phyloP scores from a whole-genome alignment of 2,113 vertebrate genomes.

The Vombatus ursinus region DNA sequence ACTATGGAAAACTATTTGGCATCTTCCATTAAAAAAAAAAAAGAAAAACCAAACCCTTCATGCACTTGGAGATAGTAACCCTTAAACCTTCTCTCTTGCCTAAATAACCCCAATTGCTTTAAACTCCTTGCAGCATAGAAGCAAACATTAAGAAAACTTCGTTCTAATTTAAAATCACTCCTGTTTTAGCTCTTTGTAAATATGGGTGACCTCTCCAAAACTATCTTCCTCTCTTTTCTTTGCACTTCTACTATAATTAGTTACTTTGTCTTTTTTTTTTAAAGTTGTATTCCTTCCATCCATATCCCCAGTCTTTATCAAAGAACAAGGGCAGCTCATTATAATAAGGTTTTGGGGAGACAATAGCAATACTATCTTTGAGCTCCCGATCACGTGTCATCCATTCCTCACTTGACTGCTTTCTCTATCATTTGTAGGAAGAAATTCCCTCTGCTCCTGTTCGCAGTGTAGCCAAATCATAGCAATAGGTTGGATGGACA shows the following conservation, averaged over 20 bases:
- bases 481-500: conserved; percentile 13
- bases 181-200: not conserved
- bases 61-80: not conserved
- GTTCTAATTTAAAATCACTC: not conserved
- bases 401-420: conserved; percentile 43
- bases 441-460: conserved; percentile 28
- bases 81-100: not conserved
- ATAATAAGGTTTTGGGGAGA: not conserved
- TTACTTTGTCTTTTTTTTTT: not conserved
- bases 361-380: not conserved
- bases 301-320: not conserved
- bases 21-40: not conserved
- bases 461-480: conserved; percentile 20
- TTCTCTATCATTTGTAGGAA: not conserved
- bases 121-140: not conserved
- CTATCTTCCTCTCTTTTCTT: not conserved
- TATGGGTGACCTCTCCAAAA: not conserved
- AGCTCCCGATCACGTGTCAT: not conserved
- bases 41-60: not conserved
- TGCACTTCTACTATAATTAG: not conserved
- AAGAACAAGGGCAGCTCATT: not conserved
- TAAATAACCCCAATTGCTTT: not conserved
- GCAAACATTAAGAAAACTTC: not conserved
- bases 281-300: not conserved
- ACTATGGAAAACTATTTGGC: not conserved